phyloP scores from a whole-genome alignment of 1,140 invertebrate genomes.

The Rhyacophila brunnea region DNA sequence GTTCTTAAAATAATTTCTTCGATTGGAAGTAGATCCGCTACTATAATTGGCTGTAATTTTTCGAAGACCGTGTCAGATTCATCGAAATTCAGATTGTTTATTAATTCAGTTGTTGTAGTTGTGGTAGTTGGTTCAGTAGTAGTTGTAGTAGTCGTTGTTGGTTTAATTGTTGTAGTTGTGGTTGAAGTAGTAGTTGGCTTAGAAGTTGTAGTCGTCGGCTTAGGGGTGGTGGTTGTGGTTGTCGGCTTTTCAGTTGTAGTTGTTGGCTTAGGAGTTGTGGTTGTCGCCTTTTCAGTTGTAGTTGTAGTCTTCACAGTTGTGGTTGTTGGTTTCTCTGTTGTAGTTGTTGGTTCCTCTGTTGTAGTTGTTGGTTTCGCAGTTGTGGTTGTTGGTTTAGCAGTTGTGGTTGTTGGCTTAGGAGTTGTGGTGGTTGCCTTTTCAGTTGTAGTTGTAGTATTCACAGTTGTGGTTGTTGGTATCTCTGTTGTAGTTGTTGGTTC shows the following conservation, averaged over 20 bases:
- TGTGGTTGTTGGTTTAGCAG: constrained; percentile 11
- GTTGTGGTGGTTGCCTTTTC: constrained; percentile 29
- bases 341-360: constrained; percentile 20
- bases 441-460: constrained; percentile 4
- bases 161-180: constrained; percentile 25
- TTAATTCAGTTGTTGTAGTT: constrained; percentile 1
- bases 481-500: constrained; percentile 23
- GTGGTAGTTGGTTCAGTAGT: not conserved
- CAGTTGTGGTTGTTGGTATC: constrained; percentile 9
- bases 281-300: constrained; percentile 4
- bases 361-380: constrained; percentile 30
- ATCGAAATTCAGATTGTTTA: not conserved
- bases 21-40: no score
- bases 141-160: not conserved
- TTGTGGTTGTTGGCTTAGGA: constrained; percentile 20
- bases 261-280: no score
- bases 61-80: not conserved
- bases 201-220: constrained; percentile 6
- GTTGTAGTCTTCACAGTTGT: constrained; percentile 11
- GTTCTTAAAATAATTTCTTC: no score
- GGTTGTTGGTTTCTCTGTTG: constrained; percentile 5
- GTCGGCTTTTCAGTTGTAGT: constrained; percentile 4
- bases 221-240: not conserved
- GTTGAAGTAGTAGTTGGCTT: constrained; percentile 18
- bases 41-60: no score